Percentiles rank a stretch among this genome's conserved stretches.
Evolutionary conservation across 2,797 vertebrate genomes (phyloP).

Genomic region (Leucoraja ocellata): DNA sequence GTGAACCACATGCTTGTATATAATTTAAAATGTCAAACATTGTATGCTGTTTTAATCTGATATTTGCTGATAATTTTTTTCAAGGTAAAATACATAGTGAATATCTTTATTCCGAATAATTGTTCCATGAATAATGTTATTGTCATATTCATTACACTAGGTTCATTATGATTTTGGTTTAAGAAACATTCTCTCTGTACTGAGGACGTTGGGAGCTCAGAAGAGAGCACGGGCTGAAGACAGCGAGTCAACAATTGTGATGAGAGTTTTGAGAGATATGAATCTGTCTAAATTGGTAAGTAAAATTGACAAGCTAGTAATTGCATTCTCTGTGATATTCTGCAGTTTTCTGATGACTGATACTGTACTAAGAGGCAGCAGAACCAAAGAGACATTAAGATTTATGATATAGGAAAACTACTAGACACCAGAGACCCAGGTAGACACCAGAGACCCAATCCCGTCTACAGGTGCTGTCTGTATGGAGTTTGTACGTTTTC

Average conservation of each 20-base stretch:
- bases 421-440: too few species aligned
- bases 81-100: neutral
- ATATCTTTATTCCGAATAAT: neutral
- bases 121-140: neutral
- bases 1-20: too few species aligned
- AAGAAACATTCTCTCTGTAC: constrained; percentile 65
- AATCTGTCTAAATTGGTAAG: constrained; percentile 66
- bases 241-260: constrained; percentile 61
- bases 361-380: neutral
- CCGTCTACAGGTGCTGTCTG: too few species aligned
- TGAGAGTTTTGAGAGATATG: constrained; percentile 66
- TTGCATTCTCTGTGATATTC: neutral
- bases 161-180: constrained; percentile 68
- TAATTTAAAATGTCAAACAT: too few species aligned
- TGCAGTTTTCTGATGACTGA: neutral
- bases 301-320: neutral
- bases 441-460: too few species aligned
- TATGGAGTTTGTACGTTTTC: too few species aligned
- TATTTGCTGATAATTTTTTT: neutral
- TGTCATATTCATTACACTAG: constrained; percentile 44
- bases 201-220: constrained; percentile 62
- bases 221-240: constrained; percentile 61
- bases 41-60: too few species aligned
- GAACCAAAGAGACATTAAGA: neutral
- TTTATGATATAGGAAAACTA: neutral